phyloP scores from a whole-genome alignment of 1,140 invertebrate genomes.

The Papilio glaucus region DNA sequence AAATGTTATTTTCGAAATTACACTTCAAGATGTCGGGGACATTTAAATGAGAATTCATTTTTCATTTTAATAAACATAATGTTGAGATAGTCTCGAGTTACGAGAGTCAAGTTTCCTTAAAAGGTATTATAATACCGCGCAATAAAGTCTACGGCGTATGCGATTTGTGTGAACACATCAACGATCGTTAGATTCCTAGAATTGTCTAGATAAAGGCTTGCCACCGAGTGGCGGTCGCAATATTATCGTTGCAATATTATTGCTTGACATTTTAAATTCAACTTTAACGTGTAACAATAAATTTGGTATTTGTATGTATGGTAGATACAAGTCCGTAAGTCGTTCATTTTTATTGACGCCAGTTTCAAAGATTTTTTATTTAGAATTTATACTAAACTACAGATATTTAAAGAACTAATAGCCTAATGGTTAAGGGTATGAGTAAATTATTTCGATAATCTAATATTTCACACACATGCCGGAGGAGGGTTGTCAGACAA shows the following conservation, averaged over 20 bases:
- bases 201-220: conserved; percentile 18
- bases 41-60: too few relatives aligned
- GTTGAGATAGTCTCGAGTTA: conserved; percentile 1
- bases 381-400: too few relatives aligned
- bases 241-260: neutral
- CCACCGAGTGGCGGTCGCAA: neutral
- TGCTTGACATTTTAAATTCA: neutral
- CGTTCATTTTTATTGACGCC: too few relatives aligned
- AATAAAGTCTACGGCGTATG: neutral
- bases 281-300: neutral
- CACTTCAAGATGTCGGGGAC: too few relatives aligned
- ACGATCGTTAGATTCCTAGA: neutral
- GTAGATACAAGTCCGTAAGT: too few relatives aligned
- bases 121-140: neutral
- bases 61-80: neutral
- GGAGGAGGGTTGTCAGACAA: too few relatives aligned
- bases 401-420: too few relatives aligned
- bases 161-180: neutral
- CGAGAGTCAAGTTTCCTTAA: neutral
- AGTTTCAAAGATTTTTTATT: neutral
- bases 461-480: too few relatives aligned
- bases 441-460: too few relatives aligned
- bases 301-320: neutral
- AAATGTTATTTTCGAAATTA: too few relatives aligned
- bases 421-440: too few relatives aligned